Conservation (phyloP, 2,888 invertebrate genomes). For the Julus scanicus region DNA sequence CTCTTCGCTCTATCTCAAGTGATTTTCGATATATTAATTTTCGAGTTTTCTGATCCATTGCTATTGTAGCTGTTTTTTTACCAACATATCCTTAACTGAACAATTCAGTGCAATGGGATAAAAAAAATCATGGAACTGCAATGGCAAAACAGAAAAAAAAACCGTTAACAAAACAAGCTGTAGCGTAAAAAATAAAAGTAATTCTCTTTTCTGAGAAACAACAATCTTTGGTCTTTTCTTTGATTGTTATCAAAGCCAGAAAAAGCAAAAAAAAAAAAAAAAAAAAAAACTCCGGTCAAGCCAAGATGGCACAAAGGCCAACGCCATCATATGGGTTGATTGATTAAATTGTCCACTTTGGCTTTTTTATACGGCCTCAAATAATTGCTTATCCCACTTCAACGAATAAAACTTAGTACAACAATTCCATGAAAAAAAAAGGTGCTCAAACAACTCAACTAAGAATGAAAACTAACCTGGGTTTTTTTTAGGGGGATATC, state of each 20-base stretch:
- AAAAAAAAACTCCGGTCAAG: not conserved
- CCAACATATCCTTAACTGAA: not conserved
- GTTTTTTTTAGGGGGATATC: not conserved
- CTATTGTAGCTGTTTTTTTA: not conserved
- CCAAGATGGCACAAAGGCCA: not conserved
- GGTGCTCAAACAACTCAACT: not conserved
- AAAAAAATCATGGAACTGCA: not conserved
- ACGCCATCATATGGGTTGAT: not conserved
- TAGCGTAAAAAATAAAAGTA: not conserved
- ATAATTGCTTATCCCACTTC: conserved; percentile 1
- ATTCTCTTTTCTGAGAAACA: not conserved
- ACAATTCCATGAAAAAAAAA: not conserved
- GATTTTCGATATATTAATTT: not conserved
- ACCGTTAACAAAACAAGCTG: not conserved
- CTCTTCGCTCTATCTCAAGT: not conserved
- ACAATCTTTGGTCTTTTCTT: not conserved
- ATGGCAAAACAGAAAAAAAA: not conserved
- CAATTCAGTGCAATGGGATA: not conserved
- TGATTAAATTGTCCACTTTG: not conserved
- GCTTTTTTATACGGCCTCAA: not conserved
- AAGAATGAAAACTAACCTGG: not conserved
- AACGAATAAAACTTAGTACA: not conserved
- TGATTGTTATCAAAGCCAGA: not conserved
- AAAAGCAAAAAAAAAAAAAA: not conserved
- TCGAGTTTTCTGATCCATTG: not conserved